These are phyloP conservation scores for Coelinius sp. DNA, from an alignment of 2,888 invertebrate species.

Conservation along the genomic window DNA sequence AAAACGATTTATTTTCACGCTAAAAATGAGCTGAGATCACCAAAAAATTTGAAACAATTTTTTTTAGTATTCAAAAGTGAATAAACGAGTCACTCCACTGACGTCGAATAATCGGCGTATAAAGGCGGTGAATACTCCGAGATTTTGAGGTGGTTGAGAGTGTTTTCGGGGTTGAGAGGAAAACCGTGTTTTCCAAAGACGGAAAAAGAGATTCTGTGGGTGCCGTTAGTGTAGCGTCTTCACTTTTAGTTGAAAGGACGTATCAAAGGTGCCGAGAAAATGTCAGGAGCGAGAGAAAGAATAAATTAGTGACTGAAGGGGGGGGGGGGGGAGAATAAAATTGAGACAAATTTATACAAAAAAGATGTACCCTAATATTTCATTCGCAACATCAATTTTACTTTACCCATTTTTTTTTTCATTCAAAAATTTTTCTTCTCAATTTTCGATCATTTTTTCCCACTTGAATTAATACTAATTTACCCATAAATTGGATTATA, in stretches of 20 bases:
- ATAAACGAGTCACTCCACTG: background rate
- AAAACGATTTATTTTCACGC: background rate
- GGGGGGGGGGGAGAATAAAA: background rate
- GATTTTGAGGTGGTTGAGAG: background rate
- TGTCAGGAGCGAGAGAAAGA: background rate
- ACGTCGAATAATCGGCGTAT: background rate
- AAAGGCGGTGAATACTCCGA: background rate
- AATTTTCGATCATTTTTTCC: too few relatives aligned
- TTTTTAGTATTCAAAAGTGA: background rate
- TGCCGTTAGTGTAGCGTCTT: background rate
- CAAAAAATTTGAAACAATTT: background rate
- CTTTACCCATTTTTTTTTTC: too few relatives aligned
- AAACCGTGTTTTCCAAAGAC: constrained; percentile 7
- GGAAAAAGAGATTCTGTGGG: constrained; percentile 9
- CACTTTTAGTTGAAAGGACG: background rate
- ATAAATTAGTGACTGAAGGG: background rate
- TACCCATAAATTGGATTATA: too few relatives aligned
- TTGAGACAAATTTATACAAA: constrained; percentile 7
- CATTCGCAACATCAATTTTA: too few relatives aligned
- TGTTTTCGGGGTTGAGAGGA: background rate
- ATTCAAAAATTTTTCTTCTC: too few relatives aligned
- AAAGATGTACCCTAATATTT: background rate
- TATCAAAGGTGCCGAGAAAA: background rate
- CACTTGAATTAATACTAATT: too few relatives aligned
- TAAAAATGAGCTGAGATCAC: background rate